Evolutionary conservation across 2,888 invertebrate species (phyloP).

Genomic region (Camptogramma bilineatum): DNA sequence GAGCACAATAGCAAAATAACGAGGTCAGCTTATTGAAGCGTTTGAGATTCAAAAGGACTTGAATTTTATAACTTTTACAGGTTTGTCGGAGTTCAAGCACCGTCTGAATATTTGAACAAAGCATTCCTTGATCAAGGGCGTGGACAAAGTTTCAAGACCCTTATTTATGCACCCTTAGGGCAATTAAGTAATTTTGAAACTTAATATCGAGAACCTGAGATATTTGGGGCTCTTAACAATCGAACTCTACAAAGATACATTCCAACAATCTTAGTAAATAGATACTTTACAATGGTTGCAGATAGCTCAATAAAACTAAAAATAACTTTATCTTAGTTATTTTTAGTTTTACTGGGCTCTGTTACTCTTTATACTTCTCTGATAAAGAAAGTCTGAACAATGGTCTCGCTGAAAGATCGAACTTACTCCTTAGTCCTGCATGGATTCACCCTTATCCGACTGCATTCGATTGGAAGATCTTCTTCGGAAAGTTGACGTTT

Average conservation of each 20-base stretch:
- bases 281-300: background rate
- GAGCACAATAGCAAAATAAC: constrained; percentile 59
- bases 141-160: background rate
- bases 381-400: too few relatives aligned
- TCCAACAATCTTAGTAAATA: background rate
- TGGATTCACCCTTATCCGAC: too few relatives aligned
- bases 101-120: background rate
- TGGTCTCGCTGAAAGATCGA: too few relatives aligned
- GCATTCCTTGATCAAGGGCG: background rate
- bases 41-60: constrained; percentile 39
- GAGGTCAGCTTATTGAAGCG: constrained; percentile 55
- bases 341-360: too few relatives aligned
- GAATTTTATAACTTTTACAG: constrained; percentile 38
- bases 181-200: background rate
- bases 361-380: too few relatives aligned
- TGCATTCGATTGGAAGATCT: too few relatives aligned
- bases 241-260: background rate
- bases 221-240: background rate
- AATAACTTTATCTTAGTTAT: too few relatives aligned
- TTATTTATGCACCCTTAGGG: background rate
- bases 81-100: constrained; percentile 10
- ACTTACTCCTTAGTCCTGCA: too few relatives aligned
- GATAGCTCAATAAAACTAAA: background rate
- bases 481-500: too few relatives aligned
- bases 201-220: background rate